phyloP scores from a whole-genome alignment of 2,888 invertebrate species.

The Drosophila koepferae region DNA sequence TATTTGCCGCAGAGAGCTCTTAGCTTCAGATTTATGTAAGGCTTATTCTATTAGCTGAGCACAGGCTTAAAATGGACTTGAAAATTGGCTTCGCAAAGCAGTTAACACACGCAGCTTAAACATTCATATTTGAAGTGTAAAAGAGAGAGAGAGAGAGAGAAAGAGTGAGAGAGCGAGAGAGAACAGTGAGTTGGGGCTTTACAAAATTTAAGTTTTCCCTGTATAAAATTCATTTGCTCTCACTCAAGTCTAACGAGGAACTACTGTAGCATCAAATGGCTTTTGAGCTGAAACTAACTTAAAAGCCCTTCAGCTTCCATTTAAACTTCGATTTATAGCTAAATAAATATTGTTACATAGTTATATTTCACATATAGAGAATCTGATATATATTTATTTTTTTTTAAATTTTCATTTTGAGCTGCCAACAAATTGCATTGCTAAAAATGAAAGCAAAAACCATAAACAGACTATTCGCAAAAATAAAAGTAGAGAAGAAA shows the following conservation, averaged over 20 bases:
- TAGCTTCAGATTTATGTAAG: slow-evolving; percentile 56
- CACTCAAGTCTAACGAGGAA: too few relatives aligned
- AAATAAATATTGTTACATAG: neutral
- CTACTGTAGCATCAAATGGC: neutral
- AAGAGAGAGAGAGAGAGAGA: neutral
- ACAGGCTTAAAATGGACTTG: slow-evolving; percentile 57
- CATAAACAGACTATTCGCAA: neutral
- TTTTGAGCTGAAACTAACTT: neutral
- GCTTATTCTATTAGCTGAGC: slow-evolving; percentile 54
- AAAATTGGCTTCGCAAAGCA: slow-evolving; percentile 53
- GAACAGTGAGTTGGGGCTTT: too few relatives aligned
- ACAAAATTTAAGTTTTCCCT: too few relatives aligned
- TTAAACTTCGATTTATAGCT: neutral
- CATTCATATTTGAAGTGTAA: too few relatives aligned
- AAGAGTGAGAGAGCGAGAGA: neutral
- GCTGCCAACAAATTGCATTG: slow-evolving; percentile 31
- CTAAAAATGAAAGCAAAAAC: slow-evolving; percentile 21
- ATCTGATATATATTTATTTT: too few relatives aligned
- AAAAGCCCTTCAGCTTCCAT: neutral
- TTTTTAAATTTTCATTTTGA: slow-evolving; percentile 4
- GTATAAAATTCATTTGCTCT: too few relatives aligned
- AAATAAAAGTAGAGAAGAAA: neutral
- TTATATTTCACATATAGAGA: neutral
- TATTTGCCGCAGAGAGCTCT: slow-evolving; percentile 26
- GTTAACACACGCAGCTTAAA: slow-evolving; percentile 26